These are phyloP conservation scores for Apis laboriosa DNA, from an alignment of 1,140 invertebrate genomes.

Conservation along the genomic window DNA sequence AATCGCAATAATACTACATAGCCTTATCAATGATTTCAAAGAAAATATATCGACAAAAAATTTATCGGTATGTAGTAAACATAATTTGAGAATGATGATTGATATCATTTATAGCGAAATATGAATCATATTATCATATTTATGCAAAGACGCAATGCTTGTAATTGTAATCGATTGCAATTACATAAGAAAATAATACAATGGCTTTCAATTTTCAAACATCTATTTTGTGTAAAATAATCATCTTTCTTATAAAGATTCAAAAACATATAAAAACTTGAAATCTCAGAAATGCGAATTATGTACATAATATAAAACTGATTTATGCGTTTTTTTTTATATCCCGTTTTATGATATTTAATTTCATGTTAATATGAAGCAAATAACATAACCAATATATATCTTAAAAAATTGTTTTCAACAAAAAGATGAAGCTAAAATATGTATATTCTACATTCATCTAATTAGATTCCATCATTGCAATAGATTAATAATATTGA, in stretches of 20 bases:
- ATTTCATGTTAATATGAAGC: slow-evolving; percentile 31
- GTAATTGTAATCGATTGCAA: slow-evolving; percentile 26
- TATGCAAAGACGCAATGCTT: slow-evolving; percentile 9
- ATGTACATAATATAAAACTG: slow-evolving; percentile 47
- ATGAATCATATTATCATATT: neutral
- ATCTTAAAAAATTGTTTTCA: slow-evolving; percentile 49
- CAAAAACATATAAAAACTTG: slow-evolving; percentile 33
- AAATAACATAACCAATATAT: slow-evolving; percentile 27
- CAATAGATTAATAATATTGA: slow-evolving; percentile 58
- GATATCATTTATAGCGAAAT: neutral
- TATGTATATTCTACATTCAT: slow-evolving; percentile 44
- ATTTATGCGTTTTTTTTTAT: neutral
- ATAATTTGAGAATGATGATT: neutral
- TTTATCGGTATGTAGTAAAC: slow-evolving; percentile 9
- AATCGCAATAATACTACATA: slow-evolving; percentile 65
- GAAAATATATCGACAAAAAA: slow-evolving; percentile 55
- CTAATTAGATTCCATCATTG: slow-evolving; percentile 53
- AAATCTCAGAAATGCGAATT: slow-evolving; percentile 23
- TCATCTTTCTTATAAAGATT: neutral
- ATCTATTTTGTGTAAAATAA: neutral
- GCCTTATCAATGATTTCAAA: slow-evolving; percentile 55
- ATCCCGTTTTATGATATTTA: slow-evolving; percentile 2
- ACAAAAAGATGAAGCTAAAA: slow-evolving; percentile 50
- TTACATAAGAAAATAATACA: slow-evolving; percentile 34
- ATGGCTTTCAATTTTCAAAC: neutral